Evolutionary conservation across 2,888 invertebrate genomes (phyloP).

Genomic region (Nudaria mundana): DNA sequence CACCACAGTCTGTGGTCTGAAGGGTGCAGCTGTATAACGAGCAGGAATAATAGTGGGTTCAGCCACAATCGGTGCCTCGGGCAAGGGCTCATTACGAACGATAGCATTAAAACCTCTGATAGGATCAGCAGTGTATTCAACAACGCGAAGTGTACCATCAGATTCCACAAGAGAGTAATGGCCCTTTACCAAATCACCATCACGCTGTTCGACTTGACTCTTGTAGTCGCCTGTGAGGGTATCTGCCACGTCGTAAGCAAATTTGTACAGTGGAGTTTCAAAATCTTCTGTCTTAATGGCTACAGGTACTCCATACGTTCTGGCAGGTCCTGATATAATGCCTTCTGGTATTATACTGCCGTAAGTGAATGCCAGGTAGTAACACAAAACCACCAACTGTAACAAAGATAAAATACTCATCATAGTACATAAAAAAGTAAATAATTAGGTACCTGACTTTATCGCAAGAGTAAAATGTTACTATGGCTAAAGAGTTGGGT

Average conservation of each 20-base stretch:
- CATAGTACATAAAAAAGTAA: no score
- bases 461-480: no score
- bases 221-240: conserved; percentile 72
- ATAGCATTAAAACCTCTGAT: conserved; percentile 70
- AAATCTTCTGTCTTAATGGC: conserved; percentile 66
- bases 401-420: conserved; percentile 24
- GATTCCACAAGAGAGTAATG: conserved; percentile 67
- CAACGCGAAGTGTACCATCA: conserved; percentile 65
- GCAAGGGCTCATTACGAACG: conserved; percentile 62
- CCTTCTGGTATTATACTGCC: conserved; percentile 61
- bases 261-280: conserved; percentile 82
- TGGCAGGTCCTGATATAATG: conserved; percentile 47
- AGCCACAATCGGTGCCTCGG: conserved; percentile 57
- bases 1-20: conserved; percentile 73
- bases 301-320: conserved; percentile 35
- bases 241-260: conserved; percentile 69
- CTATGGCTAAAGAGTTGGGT: no score
- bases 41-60: conserved; percentile 50
- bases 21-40: conserved; percentile 43
- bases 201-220: conserved; percentile 72
- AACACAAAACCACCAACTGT: conserved; percentile 69
- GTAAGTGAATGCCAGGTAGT: conserved; percentile 57
- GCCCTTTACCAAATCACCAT: conserved; percentile 78
- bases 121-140: conserved; percentile 67
- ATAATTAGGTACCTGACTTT: no score